Evolutionary conservation across 2,113 vertebrate species (phyloP).

Genomic region (Pteruthius melanotis): DNA sequence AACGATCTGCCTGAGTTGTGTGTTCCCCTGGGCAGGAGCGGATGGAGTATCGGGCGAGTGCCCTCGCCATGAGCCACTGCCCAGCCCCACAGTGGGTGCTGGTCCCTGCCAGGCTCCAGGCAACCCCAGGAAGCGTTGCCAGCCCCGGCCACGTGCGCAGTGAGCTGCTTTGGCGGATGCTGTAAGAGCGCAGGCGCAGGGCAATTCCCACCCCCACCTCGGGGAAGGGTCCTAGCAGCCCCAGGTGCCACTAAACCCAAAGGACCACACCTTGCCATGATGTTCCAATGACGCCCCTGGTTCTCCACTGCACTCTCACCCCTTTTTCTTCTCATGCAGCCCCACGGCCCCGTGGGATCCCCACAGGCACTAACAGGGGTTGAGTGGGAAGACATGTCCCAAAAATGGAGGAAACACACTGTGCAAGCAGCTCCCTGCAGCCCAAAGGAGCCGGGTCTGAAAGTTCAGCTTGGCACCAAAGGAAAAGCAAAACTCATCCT

Average conservation of each 20-base stretch:
- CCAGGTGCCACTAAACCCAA: fast-evolving
- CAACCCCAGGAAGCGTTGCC: fast-evolving
- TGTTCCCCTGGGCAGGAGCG: background rate
- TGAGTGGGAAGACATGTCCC: background rate
- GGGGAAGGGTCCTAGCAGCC: background rate
- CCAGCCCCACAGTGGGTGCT: fast-evolving
- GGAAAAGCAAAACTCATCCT: background rate
- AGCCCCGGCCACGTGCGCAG: background rate
- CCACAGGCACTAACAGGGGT: background rate
- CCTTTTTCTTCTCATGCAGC: background rate
- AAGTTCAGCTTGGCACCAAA: fast-evolving
- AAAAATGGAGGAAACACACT: background rate
- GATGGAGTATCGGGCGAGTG: fast-evolving
- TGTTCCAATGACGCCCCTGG: fast-evolving
- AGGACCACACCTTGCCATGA: background rate
- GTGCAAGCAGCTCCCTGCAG: background rate
- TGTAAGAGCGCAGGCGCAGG: fast-evolving
- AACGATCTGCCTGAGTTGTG: background rate
- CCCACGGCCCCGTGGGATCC: background rate
- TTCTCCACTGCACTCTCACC: fast-evolving
- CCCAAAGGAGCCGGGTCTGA: fast-evolving
- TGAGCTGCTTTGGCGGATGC: fast-evolving
- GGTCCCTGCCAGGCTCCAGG: fast-evolving
- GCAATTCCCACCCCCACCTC: background rate
- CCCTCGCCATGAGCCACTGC: fast-evolving